Evolutionary conservation across 1,140 invertebrate species (phyloP), one percentile per base, ranked within the genome.

Genomic region (Drosophila lacertosa): DNA sequence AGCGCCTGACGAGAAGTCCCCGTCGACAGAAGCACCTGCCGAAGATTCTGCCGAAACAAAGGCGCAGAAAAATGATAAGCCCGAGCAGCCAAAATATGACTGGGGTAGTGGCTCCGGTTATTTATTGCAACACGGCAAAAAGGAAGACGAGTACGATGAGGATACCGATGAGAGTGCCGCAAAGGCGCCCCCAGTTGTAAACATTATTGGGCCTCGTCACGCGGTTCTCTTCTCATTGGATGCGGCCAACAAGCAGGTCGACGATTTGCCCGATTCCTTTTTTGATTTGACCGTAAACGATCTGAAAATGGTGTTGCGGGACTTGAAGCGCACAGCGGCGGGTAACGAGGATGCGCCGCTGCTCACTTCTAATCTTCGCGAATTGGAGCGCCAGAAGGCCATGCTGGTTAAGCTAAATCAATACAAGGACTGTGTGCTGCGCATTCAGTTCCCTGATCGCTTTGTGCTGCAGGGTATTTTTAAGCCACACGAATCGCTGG

Each of bases 211-310:
- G 1, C 93, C 94, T 11, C 93, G 95, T 71, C 94, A 95, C 77
- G 95, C 95, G 1, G 91, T 96, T 45, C 86, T 94, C 22, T 96
- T 95, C 81, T 94, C 94, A 47, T 92, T 94, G 67, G 94, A 94
- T 71, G 92, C 90, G 2, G 91, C 92, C 4, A 90, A 93, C 89
- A 92, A 93, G 32, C 89, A 93, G 53, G 89, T 92, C 1, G 93
- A 95, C 60, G 95, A 96, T 59, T 86, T 96, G 26, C 94, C 96
- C 11, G 96, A 97, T 91, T 95, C 95, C 70, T 97, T 97, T 88
- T 98, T 95, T 92, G 95, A 97, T 64, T 84, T 97, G 13, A 96
- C 96, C 16, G 92, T 96, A 16, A 93, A 95, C 58, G 97, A 98
- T 92, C 93, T 97, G 0, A 94, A 93, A 77, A 93, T 92, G 86